Conservation (phyloP, 2,888 invertebrate species). For the Andrena trimmerana region DNA sequence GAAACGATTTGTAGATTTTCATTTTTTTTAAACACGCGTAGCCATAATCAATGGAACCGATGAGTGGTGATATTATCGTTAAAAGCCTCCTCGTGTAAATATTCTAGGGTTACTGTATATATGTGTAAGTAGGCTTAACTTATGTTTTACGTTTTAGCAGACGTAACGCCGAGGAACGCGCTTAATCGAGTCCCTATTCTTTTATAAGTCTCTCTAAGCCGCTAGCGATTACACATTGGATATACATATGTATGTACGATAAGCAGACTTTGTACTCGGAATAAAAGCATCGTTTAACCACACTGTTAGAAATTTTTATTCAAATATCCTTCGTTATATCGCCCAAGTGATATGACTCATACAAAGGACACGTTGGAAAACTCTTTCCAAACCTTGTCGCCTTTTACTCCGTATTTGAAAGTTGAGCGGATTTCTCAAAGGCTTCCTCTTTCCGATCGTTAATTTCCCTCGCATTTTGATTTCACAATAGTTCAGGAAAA, state of each 20-base stretch:
- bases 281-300: constrained; percentile 67
- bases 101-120: constrained; percentile 66
- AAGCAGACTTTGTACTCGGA: constrained; percentile 52
- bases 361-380: constrained; percentile 38
- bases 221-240: constrained; percentile 4
- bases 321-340: constrained; percentile 41
- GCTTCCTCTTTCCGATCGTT: constrained; percentile 71
- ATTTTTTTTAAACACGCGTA: constrained; percentile 22
- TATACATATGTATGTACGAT: constrained; percentile 25
- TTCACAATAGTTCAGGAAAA: constrained; percentile 79
- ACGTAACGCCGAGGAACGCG: constrained; percentile 20
- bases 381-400: constrained; percentile 29
- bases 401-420: constrained; percentile 22
- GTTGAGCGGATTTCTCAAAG: constrained; percentile 40
- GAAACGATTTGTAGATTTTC: not conserved
- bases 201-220: constrained; percentile 6
- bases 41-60: constrained; percentile 64
- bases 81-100: constrained; percentile 71
- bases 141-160: constrained; percentile 32
- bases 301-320: constrained; percentile 57
- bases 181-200: constrained; percentile 6
- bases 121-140: constrained; percentile 60
- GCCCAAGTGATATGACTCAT: constrained; percentile 44
- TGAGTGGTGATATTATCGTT: constrained; percentile 79
- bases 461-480: constrained; percentile 73